Base-by-base conservation (phyloP, 2,113 vertebrate genomes). In the Rhinopomastus cyanomelas region DNA sequence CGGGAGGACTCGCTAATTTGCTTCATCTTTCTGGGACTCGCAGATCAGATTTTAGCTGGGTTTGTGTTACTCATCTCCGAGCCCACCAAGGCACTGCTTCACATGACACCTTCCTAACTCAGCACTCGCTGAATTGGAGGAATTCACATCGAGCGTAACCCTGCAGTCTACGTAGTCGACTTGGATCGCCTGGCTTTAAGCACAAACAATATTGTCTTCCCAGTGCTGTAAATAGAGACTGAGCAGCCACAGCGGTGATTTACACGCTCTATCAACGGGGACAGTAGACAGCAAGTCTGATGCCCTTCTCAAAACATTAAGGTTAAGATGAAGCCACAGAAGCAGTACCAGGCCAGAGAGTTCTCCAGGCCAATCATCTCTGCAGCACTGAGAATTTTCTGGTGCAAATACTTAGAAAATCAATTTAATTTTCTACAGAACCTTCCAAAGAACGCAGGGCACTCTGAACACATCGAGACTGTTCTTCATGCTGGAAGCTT, bases 141-240 rank as follows among this genome's bases (percentile, higher is more conserved):
- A 93, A 92, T 83, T 67, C 78, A 3, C 46, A 87, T 78, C 77
- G 56, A 92, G 78, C 79, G 60, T 51, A 87, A 57, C 81, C 61
- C 51, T 55, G 86, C 25, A 90, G 87, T 59, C 49, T 60, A 65
- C 87, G 16, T 4, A 92, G 53, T 18, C 14, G 25, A 30, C 48
- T 6, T 13, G 91, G 92, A 42, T n/a, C 71, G 72, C 73, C n/a
- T 42, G 87, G 69, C 73, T 88, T 77, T 85, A 81, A 90, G 87
- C 65, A 89, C 85, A 71, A 93, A 91, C 67, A 73, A 22, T 82
- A 25, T 9, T n/a, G 60, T 46, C 74, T 76, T 75, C 91, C 86
- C 74, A 46, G 71, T 73, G 75, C 87, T 34, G 81, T 75, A 94
- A 96, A 94, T 7, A 96, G 93, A 91, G 92, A 69, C 85, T 52